Base-by-base conservation (phyloP, 2,888 invertebrate species). In the Tetranychus truncatus region DNA sequence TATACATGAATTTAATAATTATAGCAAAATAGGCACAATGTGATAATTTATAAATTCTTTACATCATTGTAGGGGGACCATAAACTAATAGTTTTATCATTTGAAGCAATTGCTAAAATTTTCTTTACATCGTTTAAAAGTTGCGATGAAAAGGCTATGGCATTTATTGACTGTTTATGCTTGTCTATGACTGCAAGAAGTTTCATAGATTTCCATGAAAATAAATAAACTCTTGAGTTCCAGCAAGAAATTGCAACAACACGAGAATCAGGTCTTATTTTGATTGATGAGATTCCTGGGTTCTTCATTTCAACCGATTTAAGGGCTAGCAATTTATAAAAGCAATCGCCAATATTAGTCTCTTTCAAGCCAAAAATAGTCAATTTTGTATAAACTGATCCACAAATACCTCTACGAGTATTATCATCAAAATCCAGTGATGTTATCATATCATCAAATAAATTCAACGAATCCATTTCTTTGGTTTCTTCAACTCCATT, bases 371-470 rank as follows among this genome's bases (percentile, higher is more conserved):
- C 6, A 21, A 69, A 69, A 21, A 69, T 24, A 24, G 11, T n/a
- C 5, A 69, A 9, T 21, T 20, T 20, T 11, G 20, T 20, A 24
- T 24, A 20, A 11, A 24, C 20, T 24, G 69, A 69, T 4, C 69
- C 69, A 69, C 69, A 69, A 69, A 24, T 21, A 20, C 69, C 69
- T 20, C 8, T 69, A 24, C 20, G 11, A 20, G 9, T 20, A 5
- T 20, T 6, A 21, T 11, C 5, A 21, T 69, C 69, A 69, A 24
- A 69, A 21, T 69, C 69, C n/a, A 69, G 18, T 24, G 21, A 69
- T 5, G 69, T 69, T 11, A 69, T 69, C 69, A 69, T 69, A 69
- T 69, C 69, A 24, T 69, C 21, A 21, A 69, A 69, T 11, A 24
- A 21, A 5, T 4, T 20, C 8, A 69, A 1, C 21, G 69, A 69